Percentiles rank a stretch among this genome's conserved stretches.
phyloP scores from a whole-genome alignment of 2,113 vertebrate species.

The Toxotes jaculatrix region DNA sequence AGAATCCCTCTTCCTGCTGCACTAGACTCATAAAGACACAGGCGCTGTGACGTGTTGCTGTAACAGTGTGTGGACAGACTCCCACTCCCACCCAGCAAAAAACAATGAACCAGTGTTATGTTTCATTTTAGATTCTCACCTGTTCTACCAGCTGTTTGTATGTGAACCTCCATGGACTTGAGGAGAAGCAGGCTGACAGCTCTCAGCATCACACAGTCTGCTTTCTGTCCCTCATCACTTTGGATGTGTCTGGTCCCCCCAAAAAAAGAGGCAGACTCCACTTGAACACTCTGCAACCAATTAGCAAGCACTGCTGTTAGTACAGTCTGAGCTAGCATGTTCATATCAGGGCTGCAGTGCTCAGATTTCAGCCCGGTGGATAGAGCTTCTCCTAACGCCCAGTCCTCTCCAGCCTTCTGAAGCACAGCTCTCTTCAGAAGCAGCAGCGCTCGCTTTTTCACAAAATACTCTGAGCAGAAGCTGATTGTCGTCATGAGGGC shows the following conservation, averaged over 20 bases:
- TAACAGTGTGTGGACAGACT: no score
- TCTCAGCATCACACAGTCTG: constrained; percentile 87
- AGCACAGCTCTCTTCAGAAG: constrained; percentile 90
- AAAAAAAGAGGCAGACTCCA: constrained; percentile 82
- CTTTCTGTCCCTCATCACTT: neutral
- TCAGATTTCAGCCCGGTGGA: neutral
- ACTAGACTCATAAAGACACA: neutral
- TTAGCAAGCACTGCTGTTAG: constrained; percentile 77
- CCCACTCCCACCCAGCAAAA: neutral
- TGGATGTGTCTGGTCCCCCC: constrained; percentile 75
- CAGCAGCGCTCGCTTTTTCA: constrained; percentile 86
- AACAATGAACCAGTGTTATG: neutral
- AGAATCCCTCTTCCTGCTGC: neutral
- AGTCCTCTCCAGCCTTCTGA: constrained; percentile 87
- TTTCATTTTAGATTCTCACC: constrained; percentile 46
- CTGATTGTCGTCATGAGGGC: constrained; percentile 74
- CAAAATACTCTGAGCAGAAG: constrained; percentile 79
- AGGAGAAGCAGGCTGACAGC: constrained; percentile 88
- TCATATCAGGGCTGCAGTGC: constrained; percentile 70
- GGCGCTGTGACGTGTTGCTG: neutral
- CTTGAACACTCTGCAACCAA: constrained; percentile 82
- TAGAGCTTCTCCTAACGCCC: constrained; percentile 37
- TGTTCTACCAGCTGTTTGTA: constrained; percentile 65
- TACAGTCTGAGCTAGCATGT: constrained; percentile 77
- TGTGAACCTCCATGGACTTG: constrained; percentile 89